These are phyloP conservation scores for Pangasius sanitwongsei DNA, from an alignment of 2,797 vertebrate species.

Conservation along the genomic window DNA sequence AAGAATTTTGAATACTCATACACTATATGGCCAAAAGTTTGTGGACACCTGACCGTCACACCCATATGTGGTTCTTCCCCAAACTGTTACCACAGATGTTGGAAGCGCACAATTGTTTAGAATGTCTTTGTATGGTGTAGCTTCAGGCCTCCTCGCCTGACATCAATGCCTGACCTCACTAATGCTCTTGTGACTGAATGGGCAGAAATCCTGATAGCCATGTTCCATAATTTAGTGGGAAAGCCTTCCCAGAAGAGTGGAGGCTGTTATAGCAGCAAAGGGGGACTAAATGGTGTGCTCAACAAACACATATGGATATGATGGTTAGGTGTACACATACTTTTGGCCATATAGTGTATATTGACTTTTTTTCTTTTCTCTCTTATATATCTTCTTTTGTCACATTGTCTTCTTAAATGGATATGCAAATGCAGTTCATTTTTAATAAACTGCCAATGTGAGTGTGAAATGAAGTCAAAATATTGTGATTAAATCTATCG, in stretches of 20 bases:
- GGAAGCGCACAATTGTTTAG: neutral
- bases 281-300: neutral
- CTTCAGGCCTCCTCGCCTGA: too few relatives aligned
- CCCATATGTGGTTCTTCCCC: neutral
- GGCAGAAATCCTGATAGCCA: neutral
- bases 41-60: neutral
- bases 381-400: neutral
- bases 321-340: neutral
- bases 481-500: neutral
- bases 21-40: neutral
- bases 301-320: neutral
- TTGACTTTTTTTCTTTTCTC: neutral
- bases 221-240: neutral
- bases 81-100: neutral
- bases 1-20: neutral
- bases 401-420: neutral
- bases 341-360: neutral
- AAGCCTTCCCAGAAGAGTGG: neutral
- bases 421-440: neutral
- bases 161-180: too few relatives aligned
- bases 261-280: neutral
- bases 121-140: neutral
- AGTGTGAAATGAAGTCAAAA: neutral
- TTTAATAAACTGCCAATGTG: neutral
- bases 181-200: neutral